These are phyloP conservation scores for Machimus atricapillus DNA, from an alignment of 2,888 invertebrate species.

Conservation along the genomic window DNA sequence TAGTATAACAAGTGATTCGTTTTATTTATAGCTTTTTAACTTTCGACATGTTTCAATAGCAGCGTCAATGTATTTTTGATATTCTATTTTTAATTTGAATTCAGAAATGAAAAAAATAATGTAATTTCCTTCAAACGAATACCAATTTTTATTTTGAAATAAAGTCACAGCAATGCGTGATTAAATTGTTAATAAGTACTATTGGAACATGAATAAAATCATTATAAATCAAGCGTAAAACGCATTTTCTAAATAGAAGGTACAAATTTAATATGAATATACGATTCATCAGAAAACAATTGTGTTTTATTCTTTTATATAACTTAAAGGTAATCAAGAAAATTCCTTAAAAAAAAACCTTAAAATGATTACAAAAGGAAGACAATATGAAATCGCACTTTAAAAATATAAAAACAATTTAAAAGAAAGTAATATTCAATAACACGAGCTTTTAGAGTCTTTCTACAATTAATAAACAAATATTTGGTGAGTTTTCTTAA, in stretches of 20 bases:
- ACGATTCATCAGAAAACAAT: neutral
- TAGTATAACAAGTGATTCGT: too few relatives aligned
- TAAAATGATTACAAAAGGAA: neutral
- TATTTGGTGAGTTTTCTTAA: neutral
- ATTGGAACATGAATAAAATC: neutral
- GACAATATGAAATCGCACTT: neutral
- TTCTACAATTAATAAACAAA: neutral
- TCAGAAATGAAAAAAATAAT: too few relatives aligned
- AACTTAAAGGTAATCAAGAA: neutral
- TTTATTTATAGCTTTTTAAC: too few relatives aligned
- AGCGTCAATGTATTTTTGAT: too few relatives aligned
- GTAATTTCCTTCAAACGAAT: too few relatives aligned
- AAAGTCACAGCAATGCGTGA: neutral
- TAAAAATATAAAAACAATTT: neutral
- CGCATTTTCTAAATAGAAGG: neutral
- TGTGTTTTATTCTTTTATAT: neutral
- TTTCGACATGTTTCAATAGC: too few relatives aligned
- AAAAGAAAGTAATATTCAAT: neutral
- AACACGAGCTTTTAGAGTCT: neutral
- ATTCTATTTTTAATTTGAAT: too few relatives aligned
- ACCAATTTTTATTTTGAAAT: too few relatives aligned
- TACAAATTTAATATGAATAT: neutral
- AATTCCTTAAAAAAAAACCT: neutral
- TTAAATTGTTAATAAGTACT: too few relatives aligned
- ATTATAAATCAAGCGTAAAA: neutral